Conservation (phyloP, 2,888 invertebrate species). For the Sipha maydis region DNA sequence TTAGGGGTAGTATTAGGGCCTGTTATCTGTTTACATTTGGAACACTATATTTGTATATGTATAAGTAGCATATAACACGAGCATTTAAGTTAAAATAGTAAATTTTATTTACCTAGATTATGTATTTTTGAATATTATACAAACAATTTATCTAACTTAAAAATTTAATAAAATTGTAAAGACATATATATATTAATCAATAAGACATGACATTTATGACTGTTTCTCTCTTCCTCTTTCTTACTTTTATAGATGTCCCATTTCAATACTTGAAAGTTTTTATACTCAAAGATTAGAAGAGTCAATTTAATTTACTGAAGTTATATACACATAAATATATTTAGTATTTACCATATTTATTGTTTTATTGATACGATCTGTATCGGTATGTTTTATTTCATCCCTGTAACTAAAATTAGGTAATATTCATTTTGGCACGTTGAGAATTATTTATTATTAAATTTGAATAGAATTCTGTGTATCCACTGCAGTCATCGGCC, state of each 20-base stretch:
- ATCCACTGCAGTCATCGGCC: constrained; percentile 41
- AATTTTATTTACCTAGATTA: not conserved
- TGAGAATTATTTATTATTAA: not conserved
- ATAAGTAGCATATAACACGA: not conserved
- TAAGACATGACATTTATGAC: not conserved
- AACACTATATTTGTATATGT: not conserved
- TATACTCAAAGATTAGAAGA: not conserved
- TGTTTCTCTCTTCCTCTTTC: not conserved
- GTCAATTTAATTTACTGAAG: not conserved
- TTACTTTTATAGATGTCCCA: not conserved
- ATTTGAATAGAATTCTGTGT: constrained; percentile 52
- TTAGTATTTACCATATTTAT: not conserved
- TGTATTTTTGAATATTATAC: constrained; percentile 3
- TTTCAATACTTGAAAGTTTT: not conserved
- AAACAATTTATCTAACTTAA: not conserved
- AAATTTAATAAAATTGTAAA: not conserved
- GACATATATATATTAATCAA: not conserved
- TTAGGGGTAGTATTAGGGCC: not conserved
- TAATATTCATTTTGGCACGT: constrained; percentile 52
- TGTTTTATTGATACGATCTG: not conserved
- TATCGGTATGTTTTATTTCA: constrained; percentile 17
- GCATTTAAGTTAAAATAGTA: constrained; percentile 15
- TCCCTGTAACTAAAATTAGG: constrained; percentile 47
- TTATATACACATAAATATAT: not conserved
- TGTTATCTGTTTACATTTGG: not conserved